Evolutionary conservation across 2,113 vertebrate genomes (phyloP).

Genomic region (Beaufortia kweichowensis): DNA sequence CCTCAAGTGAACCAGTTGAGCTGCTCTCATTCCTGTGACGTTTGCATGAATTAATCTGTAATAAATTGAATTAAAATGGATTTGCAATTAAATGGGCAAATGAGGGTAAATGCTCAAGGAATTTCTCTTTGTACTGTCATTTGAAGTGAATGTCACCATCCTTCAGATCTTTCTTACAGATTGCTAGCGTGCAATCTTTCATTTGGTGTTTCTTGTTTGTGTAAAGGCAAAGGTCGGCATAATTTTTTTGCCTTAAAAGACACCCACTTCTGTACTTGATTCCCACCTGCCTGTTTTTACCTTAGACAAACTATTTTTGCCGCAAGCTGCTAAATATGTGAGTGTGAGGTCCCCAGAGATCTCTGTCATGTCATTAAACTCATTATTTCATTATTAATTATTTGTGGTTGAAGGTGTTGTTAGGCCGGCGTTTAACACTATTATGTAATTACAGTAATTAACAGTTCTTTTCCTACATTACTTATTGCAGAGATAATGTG

Average conservation of each 20-base stretch:
- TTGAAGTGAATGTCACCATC: neutral
- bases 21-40: neutral
- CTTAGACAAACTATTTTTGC: no score
- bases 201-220: neutral
- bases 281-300: no score
- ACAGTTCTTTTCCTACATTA: no score
- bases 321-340: no score
- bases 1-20: slow-evolving; percentile 35
- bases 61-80: neutral
- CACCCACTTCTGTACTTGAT: no score
- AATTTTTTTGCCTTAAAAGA: neutral
- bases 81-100: neutral
- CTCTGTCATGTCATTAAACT: neutral
- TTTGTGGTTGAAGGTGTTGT: no score
- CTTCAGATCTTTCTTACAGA: neutral
- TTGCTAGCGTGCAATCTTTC: neutral
- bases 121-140: neutral
- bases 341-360: neutral
- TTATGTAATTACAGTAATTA: no score
- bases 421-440: no score
- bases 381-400: no score
- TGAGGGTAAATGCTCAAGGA: neutral
- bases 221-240: neutral
- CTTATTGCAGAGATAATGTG: no score
- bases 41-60: neutral